Percentiles rank a stretch among this genome's conserved stretches.
phyloP scores from a whole-genome alignment of 2,888 invertebrate genomes.

The Cetonia aurata region DNA sequence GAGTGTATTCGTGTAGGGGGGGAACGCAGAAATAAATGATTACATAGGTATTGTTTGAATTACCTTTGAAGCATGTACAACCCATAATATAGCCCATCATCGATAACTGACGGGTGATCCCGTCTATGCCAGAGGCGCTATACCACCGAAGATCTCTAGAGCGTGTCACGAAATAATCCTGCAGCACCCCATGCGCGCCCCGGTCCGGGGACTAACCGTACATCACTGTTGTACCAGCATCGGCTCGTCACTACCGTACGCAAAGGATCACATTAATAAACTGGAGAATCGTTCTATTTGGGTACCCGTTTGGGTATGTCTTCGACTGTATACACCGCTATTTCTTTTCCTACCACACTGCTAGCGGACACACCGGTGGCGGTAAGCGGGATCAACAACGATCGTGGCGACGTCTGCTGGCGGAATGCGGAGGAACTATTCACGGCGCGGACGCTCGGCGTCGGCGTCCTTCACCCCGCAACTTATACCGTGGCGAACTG shows the following conservation, averaged over 20 bases:
- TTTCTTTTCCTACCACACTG: slow-evolving; percentile 39
- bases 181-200: slow-evolving; percentile 47
- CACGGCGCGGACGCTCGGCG: slow-evolving; percentile 60
- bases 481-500: slow-evolving; percentile 60
- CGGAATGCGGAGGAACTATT: slow-evolving; percentile 63
- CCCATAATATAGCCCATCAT: slow-evolving; percentile 97
- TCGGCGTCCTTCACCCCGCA: slow-evolving; percentile 67
- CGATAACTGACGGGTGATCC: slow-evolving; percentile 63
- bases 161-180: slow-evolving; percentile 36
- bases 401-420: slow-evolving; percentile 54
- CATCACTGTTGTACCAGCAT: slow-evolving; percentile 38
- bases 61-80: slow-evolving; percentile 93
- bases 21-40: neutral
- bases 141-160: slow-evolving; percentile 38
- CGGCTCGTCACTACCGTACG: slow-evolving; percentile 9
- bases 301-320: slow-evolving; percentile 15
- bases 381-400: slow-evolving; percentile 31
- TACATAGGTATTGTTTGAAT: slow-evolving; percentile 20
- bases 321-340: slow-evolving; percentile 33
- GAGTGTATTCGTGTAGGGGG: neutral
- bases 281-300: neutral
- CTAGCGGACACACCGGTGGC: slow-evolving; percentile 44
- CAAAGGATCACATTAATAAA: slow-evolving; percentile 23
- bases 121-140: slow-evolving; percentile 53
- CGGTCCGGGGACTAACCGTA: slow-evolving; percentile 47